Conservation (phyloP, 2,888 invertebrate species). For the Synergus laeviventris region DNA sequence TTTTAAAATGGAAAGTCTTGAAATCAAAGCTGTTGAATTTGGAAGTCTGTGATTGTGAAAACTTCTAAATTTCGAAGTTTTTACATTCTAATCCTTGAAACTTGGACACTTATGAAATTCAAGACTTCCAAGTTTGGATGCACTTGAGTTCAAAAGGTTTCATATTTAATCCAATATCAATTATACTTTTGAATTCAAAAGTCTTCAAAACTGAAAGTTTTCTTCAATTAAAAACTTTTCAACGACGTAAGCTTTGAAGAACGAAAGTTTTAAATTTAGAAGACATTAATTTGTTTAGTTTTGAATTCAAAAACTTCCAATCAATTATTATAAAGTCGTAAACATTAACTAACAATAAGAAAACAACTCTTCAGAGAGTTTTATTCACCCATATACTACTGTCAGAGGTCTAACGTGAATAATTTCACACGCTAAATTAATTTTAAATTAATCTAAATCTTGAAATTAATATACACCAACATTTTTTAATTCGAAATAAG, state of each 20-base stretch:
- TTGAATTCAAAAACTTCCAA: too few species aligned
- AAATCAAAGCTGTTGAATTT: background rate
- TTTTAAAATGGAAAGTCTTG: background rate
- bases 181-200: background rate
- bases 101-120: background rate
- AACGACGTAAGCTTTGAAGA: background rate
- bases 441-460: background rate
- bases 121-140: background rate
- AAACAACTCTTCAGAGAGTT: background rate
- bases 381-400: background rate
- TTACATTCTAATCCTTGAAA: background rate
- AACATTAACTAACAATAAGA: background rate
- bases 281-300: too few species aligned
- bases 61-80: background rate
- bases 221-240: background rate
- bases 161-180: background rate
- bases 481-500: background rate
- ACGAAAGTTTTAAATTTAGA: too few species aligned
- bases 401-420: conserved; percentile 8
- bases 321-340: background rate
- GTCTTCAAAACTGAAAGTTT: background rate
- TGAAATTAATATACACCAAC: background rate
- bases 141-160: background rate
- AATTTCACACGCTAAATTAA: conserved; percentile 9
- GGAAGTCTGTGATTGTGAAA: background rate